A percentile compares a stretch with the other conserved stretches of the same genome.
These are phyloP conservation scores for Pseudomyrmex gracilis DNA, from an alignment of 1,140 invertebrate species.

Conservation along the genomic window DNA sequence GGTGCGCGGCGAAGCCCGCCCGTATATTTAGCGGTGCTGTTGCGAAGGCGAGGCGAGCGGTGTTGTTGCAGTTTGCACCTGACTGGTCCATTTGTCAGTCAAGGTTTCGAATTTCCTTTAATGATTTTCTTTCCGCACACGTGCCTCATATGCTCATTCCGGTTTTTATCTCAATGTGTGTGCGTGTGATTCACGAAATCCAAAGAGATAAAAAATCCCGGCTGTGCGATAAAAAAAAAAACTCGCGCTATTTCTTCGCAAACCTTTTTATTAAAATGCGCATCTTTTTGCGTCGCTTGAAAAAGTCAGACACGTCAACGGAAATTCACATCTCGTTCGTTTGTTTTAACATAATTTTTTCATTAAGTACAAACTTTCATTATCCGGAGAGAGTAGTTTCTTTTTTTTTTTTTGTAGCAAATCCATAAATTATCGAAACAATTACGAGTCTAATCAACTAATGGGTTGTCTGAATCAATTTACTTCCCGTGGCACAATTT, in stretches of 20 bases:
- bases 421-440: no score
- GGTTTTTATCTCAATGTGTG: background rate
- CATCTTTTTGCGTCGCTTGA: background rate
- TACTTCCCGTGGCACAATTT: background rate
- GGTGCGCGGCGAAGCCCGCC: conserved; percentile 25
- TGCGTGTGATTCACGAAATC: no score
- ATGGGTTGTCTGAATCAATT: background rate
- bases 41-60: conserved; percentile 17
- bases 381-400: background rate
- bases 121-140: background rate
- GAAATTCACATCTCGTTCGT: background rate
- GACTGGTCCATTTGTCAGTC: conserved; percentile 40
- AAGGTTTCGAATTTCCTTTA: conserved; percentile 49
- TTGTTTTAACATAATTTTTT: conserved; percentile 17
- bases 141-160: background rate
- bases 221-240: background rate
- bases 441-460: conserved; percentile 14
- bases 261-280: background rate
- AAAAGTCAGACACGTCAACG: conserved; percentile 19
- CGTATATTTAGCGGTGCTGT: conserved; percentile 12
- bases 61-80: conserved; percentile 44
- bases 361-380: conserved; percentile 8
- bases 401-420: no score
- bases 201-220: no score
- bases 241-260: background rate